These are phyloP conservation scores for Austrolebias charrua DNA, from an alignment of 2,797 vertebrate genomes.

Conservation along the genomic window DNA sequence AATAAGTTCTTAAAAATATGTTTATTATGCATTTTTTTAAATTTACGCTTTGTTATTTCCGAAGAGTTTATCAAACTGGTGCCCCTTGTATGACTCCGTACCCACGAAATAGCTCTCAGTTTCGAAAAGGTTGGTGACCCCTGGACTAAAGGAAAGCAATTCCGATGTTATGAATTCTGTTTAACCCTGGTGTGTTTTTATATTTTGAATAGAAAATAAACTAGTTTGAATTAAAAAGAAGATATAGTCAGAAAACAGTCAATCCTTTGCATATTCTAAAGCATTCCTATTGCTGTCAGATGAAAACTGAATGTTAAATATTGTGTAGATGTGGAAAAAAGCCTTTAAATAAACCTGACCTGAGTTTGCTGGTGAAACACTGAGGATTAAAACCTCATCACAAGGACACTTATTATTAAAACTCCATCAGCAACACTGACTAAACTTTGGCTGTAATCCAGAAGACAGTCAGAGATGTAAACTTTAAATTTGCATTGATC, in stretches of 20 bases:
- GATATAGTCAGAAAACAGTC: slow-evolving; percentile 51
- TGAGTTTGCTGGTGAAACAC: slow-evolving; percentile 76
- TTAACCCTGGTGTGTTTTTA: slow-evolving; percentile 24
- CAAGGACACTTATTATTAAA: slow-evolving; percentile 60
- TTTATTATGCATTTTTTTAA: too few species aligned
- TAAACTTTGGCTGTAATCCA: slow-evolving; percentile 61
- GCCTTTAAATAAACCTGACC: slow-evolving; percentile 54
- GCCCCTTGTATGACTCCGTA: too few species aligned
- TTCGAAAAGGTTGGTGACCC: too few species aligned
- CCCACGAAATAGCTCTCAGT: too few species aligned
- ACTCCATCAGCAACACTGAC: slow-evolving; percentile 35
- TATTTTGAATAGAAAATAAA: slow-evolving; percentile 41
- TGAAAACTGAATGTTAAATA: slow-evolving; percentile 83
- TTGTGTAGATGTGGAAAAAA: slow-evolving; percentile 68
- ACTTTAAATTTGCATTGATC: slow-evolving; percentile 50
- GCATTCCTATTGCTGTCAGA: slow-evolving; percentile 85
- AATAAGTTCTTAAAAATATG: too few species aligned
- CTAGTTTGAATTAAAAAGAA: slow-evolving; percentile 46
- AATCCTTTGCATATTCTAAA: slow-evolving; percentile 83
- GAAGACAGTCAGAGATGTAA: slow-evolving; percentile 52
- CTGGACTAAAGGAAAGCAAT: too few species aligned
- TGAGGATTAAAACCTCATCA: slow-evolving; percentile 78
- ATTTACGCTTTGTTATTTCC: too few species aligned
- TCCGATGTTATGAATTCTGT: slow-evolving; percentile 21
- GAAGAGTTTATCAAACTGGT: too few species aligned